Percentiles rank a stretch among this genome's conserved stretches.
Conservation (phyloP, 37 sponge, comb jelly and placozoan species). For the Trichoplax adhaerens region DNA sequence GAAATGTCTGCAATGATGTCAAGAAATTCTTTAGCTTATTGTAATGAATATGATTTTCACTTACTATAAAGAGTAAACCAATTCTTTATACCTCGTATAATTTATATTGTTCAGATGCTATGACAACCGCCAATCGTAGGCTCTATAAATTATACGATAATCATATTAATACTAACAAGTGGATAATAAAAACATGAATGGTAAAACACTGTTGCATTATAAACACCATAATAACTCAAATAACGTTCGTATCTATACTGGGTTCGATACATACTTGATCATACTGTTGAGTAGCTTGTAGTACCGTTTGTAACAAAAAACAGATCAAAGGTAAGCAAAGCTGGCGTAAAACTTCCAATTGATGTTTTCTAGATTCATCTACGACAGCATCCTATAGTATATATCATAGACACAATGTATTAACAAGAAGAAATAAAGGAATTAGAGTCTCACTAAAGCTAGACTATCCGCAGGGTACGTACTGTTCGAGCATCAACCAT, state of each 20-base stretch:
- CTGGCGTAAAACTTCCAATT: constrained; percentile 40
- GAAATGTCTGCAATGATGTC: no score
- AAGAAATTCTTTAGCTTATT: no score
- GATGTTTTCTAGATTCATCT: constrained; percentile 7
- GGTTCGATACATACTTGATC: constrained; percentile 16
- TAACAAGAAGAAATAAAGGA: background rate
- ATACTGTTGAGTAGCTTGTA: constrained; percentile 37
- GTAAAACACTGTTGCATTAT: no score
- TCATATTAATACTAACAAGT: background rate
- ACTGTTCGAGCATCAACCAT: constrained; percentile 23
- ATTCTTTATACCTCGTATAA: constrained; percentile 21
- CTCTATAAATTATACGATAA: background rate
- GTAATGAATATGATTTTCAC: no score
- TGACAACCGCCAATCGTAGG: constrained; percentile 42
- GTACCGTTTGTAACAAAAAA: constrained; percentile 44
- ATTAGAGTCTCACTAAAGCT: constrained; percentile 1
- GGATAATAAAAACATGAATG: background rate
- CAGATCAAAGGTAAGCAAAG: constrained; percentile 43
- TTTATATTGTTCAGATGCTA: constrained; percentile 47
- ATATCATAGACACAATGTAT: no score
- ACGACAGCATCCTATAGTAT: constrained; percentile 2
- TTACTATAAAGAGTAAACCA: no score
- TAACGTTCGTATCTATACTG: no score
- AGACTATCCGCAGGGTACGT: constrained; percentile 2
- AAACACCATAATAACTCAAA: no score